Evolutionary conservation across 2,888 invertebrate species (phyloP).

Genomic region (Sinopyrophorus schimmeli): DNA sequence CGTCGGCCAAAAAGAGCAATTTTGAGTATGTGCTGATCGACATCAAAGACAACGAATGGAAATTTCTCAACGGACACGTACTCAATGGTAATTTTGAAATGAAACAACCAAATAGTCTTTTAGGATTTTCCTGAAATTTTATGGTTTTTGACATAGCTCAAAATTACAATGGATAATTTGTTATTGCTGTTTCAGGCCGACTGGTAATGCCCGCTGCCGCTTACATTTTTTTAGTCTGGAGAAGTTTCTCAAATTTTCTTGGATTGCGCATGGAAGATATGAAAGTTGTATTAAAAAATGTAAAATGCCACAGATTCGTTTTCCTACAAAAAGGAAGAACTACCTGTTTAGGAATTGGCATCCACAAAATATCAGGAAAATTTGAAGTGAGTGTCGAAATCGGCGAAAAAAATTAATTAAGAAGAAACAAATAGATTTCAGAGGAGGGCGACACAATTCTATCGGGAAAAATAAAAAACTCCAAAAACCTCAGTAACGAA

Average conservation of each 20-base stretch:
- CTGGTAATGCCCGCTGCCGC: slow-evolving; percentile 68
- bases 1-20: slow-evolving; percentile 69
- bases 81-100: slow-evolving; percentile 80
- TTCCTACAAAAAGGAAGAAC: slow-evolving; percentile 56
- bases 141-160: no score
- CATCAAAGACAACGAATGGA: slow-evolving; percentile 67
- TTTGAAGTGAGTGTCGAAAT: no score
- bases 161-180: no score
- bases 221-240: slow-evolving; percentile 58
- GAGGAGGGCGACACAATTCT: no score
- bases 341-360: slow-evolving; percentile 37
- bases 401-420: no score
- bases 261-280: slow-evolving; percentile 52
- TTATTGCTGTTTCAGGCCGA: no score
- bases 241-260: slow-evolving; percentile 56
- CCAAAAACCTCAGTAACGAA: no score
- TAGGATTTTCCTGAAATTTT: no score
- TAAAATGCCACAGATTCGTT: slow-evolving; percentile 63
- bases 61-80: slow-evolving; percentile 76
- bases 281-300: slow-evolving; percentile 62
- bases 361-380: slow-evolving; percentile 41
- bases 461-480: no score
- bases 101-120: no score
- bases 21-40: slow-evolving; percentile 66
- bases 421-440: no score